Conservation (phyloP, 2,888 invertebrate genomes). For the Ethmia dodecea region DNA sequence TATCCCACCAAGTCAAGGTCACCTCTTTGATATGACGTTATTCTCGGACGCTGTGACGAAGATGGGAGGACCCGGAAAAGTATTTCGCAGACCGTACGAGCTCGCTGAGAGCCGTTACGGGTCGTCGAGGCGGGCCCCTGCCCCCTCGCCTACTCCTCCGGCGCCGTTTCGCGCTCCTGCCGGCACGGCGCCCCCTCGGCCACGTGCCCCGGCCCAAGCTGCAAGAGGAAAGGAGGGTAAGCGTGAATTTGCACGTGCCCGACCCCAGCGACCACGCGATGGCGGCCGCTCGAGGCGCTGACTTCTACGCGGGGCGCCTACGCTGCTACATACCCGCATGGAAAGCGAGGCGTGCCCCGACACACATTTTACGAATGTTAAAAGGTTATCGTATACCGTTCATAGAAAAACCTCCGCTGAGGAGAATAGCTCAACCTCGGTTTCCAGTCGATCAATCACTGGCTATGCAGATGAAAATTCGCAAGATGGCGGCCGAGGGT, state of each 20-base stretch:
- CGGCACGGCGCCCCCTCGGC: too few relatives aligned
- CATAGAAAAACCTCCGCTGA: neutral
- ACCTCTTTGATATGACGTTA: too few relatives aligned
- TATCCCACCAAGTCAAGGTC: too few relatives aligned
- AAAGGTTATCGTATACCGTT: neutral
- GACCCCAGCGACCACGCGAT: neutral
- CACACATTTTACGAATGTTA: neutral
- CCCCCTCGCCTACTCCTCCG: too few relatives aligned
- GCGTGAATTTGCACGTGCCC: neutral
- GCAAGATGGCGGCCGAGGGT: neutral
- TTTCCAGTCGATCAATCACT: neutral
- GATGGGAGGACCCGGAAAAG: too few relatives aligned
- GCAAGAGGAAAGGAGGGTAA: neutral
- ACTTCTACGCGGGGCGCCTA: neutral
- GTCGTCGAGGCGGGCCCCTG: too few relatives aligned
- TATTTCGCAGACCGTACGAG: too few relatives aligned
- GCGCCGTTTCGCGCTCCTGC: too few relatives aligned
- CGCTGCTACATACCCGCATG: neutral
- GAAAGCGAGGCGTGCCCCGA: neutral
- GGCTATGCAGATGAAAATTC: neutral
- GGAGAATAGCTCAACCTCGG: neutral
- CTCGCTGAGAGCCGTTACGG: too few relatives aligned
- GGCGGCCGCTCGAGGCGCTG: neutral
- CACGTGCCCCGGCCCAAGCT: too few relatives aligned
- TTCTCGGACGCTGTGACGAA: too few relatives aligned